Percentiles rank a stretch among this genome's conserved stretches.
These are phyloP conservation scores for Papilio protenor DNA, from an alignment of 2,888 invertebrate species.

Conservation along the genomic window DNA sequence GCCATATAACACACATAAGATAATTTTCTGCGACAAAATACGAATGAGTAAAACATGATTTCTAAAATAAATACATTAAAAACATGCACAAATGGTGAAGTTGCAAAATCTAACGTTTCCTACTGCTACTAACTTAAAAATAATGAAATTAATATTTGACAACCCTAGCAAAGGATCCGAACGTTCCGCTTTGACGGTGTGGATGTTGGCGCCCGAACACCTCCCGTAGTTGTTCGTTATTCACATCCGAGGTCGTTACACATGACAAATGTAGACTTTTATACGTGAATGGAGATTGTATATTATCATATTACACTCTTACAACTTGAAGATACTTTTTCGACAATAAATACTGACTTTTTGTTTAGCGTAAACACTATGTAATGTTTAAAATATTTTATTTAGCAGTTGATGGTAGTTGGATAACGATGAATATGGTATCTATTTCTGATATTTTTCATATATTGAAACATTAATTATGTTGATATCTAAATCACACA, in stretches of 20 bases:
- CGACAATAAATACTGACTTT: conserved; percentile 19
- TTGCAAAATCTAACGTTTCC: neutral
- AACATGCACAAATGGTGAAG: neutral
- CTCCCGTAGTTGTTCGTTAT: conserved; percentile 48
- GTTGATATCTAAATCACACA: neutral
- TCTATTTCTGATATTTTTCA: neutral
- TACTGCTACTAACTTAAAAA: neutral
- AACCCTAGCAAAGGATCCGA: conserved; percentile 35
- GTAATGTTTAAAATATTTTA: neutral
- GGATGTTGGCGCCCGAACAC: conserved; percentile 59
- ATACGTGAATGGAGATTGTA: conserved; percentile 48
- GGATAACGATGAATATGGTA: neutral
- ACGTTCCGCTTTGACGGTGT: conserved; percentile 67
- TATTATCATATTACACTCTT: conserved; percentile 47
- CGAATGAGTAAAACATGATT: no score
- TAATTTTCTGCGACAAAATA: neutral
- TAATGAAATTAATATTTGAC: conserved; percentile 1
- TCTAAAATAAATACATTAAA: neutral
- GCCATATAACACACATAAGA: neutral
- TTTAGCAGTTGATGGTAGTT: neutral
- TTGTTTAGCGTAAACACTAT: conserved; percentile 5
- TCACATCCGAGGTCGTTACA: conserved; percentile 43
- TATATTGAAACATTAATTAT: neutral
- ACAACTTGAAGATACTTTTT: conserved; percentile 38
- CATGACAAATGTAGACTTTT: conserved; percentile 53